Evolutionary conservation across 1,140 invertebrate genomes (phyloP).

Genomic region (Frieseomelitta varia): DNA sequence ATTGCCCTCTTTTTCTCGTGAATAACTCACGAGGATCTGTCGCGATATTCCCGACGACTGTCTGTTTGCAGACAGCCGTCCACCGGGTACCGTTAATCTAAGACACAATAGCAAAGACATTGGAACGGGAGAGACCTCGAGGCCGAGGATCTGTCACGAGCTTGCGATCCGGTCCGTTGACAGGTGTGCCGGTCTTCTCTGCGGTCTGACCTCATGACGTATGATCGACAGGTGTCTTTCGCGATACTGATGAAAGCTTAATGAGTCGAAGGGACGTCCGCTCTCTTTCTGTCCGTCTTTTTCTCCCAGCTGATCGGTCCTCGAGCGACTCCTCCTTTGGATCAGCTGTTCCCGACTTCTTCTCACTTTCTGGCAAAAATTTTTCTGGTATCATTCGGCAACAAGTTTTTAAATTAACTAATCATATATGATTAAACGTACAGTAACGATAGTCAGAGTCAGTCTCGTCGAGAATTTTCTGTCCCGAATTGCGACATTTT

Average conservation of each 20-base stretch:
- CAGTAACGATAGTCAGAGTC: no score
- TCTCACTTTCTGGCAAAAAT: no score
- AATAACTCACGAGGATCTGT: background rate
- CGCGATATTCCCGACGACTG: slow-evolving; percentile 33
- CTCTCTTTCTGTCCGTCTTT: no score
- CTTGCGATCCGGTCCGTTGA: background rate
- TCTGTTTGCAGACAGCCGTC: slow-evolving; percentile 47
- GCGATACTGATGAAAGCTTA: background rate
- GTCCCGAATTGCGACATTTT: no score
- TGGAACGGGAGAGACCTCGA: background rate
- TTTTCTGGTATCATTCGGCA: no score
- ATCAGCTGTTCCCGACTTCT: no score
- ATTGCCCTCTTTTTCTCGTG: background rate
- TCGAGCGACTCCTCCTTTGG: no score
- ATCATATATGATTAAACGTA: no score
- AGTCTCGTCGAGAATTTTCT: no score
- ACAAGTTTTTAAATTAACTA: no score
- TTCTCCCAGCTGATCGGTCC: background rate
- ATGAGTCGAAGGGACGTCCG: background rate
- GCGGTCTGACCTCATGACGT: slow-evolving; percentile 5
- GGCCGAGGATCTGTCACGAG: slow-evolving; percentile 3
- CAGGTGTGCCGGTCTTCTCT: background rate
- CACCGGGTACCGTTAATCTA: slow-evolving; percentile 74
- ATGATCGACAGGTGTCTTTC: slow-evolving; percentile 32
- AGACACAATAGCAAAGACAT: slow-evolving; percentile 70